Evolutionary conservation across 1,140 invertebrate species (phyloP), one percentile per base, ranked within the genome.

Genomic region (Elymnias hypermnestra): DNA sequence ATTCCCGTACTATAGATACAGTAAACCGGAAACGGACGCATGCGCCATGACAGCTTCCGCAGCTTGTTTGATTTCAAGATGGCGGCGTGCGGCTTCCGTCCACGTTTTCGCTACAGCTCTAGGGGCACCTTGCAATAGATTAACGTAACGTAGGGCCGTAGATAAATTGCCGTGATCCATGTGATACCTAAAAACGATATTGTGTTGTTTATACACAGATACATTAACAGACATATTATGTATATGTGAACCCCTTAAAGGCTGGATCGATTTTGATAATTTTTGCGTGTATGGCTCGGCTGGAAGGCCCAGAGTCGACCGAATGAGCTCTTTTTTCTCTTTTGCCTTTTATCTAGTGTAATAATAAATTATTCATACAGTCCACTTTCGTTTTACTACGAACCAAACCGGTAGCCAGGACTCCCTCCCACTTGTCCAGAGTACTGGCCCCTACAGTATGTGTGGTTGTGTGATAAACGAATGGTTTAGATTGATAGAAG

Each of bases 21-120:
- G 81, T 13, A 93, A 83, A 26, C 92, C 91, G 48, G 89, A 90
- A 5, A 92, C 92, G 14, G 92, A 90, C 3, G 95, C 94, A 76
- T 97, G 94, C 3, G 94, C 92, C 86, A 97, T 90, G 9, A 99
- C 85, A 1, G 94, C 92, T 61, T 95, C 90, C 9, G 96, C 93
- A 13, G 95, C 95, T 82, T 97, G 96, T 67, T 93, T 89, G n/a
- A 95, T 93, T 87, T 98, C 97, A 47, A 99, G 86, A 54, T 95
- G 89, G 9, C 94, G 87, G 39, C 92, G 89, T 0, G 94, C 90
- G 64, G 98, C 96, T 46, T 92, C 90, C 58, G 97, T 91, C 97
- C 97, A 99, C 57, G 95, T 92, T 26, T 75, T 81, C 1, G 97
- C 94, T 2, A 97, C 90, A n/a, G 89, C 88, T 5, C 93, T 88